A percentile compares a stretch with the other conserved stretches of the same genome.
These are phyloP conservation scores for Lypha dubia DNA, from an alignment of 2,888 invertebrate species.

Conservation along the genomic window DNA sequence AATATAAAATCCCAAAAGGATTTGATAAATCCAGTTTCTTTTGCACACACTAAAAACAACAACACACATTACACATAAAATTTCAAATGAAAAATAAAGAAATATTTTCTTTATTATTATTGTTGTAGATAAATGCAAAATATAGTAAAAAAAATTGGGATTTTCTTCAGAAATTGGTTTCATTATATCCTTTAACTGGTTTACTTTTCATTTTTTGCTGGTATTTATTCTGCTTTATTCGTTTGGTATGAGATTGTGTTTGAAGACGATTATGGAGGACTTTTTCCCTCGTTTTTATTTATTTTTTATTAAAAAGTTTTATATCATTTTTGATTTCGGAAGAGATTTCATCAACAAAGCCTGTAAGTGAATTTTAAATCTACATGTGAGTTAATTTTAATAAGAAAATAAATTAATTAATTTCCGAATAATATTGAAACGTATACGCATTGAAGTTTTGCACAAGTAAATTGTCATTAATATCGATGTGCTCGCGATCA, in stretches of 20 bases:
- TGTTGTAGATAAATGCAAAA: background rate
- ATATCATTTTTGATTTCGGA: constrained; percentile 31
- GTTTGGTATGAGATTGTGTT: background rate
- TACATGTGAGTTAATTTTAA: constrained; percentile 44
- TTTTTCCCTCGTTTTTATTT: constrained; percentile 15
- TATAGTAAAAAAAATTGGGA: constrained; percentile 24
- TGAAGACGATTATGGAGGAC: background rate
- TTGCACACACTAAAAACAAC: constrained; percentile 22
- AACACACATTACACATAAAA: background rate
- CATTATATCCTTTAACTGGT: constrained; percentile 62
- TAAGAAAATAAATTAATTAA: background rate
- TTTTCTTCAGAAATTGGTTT: constrained; percentile 59
- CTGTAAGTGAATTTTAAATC: constrained; percentile 70
- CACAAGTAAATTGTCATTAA: too few species aligned
- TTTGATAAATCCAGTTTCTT: constrained; percentile 52
- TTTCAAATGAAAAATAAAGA: background rate
- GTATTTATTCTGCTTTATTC: background rate
- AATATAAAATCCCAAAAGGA: constrained; percentile 61
- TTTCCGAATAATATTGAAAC: background rate
- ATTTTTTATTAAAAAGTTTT: background rate
- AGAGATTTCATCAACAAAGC: constrained; percentile 71
- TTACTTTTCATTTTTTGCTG: too few species aligned
- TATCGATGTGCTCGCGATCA: too few species aligned
- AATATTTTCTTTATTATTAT: constrained; percentile 26
- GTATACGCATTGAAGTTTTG: background rate